Evolutionary conservation across 2,797 vertebrate species (phyloP).

Genomic region (Spinibarbus caldwelli): DNA sequence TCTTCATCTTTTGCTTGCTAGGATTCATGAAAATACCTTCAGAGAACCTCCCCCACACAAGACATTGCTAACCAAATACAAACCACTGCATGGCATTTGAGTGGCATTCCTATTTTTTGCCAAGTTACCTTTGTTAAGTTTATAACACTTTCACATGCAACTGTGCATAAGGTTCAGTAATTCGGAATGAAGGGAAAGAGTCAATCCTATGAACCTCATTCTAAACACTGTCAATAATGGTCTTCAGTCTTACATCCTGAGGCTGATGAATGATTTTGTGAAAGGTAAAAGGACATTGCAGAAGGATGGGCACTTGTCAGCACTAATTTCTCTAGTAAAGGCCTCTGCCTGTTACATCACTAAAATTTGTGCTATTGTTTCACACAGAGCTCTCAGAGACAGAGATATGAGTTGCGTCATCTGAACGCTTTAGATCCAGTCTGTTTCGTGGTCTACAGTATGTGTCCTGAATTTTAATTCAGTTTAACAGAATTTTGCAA

Average conservation of each 20-base stretch:
- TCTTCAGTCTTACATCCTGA: not conserved
- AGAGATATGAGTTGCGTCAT: not conserved
- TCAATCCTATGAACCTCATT: not conserved
- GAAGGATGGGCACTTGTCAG: not conserved
- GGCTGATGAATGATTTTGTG: not conserved
- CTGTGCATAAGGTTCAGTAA: not conserved
- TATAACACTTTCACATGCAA: not conserved
- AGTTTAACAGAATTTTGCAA: not conserved
- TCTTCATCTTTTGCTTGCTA: slow-evolving; percentile 12
- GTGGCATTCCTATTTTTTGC: not conserved
- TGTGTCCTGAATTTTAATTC: not conserved
- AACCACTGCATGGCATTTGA: not conserved
- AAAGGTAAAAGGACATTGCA: not conserved
- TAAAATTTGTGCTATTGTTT: not conserved
- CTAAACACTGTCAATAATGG: not conserved
- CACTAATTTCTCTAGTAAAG: not conserved
- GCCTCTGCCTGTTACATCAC: not conserved
- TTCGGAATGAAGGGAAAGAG: not conserved
- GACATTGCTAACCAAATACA: not conserved
- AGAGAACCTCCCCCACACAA: not conserved
- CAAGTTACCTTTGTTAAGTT: slow-evolving; percentile 12
- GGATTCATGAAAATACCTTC: slow-evolving; percentile 27
- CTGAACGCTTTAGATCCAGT: not conserved
- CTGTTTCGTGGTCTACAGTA: not conserved
- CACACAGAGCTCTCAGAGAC: too few species aligned